A percentile compares a stretch with the other conserved stretches of the same genome.
Evolutionary conservation across 2,113 vertebrate genomes (phyloP).

Genomic region (Pagrus major): DNA sequence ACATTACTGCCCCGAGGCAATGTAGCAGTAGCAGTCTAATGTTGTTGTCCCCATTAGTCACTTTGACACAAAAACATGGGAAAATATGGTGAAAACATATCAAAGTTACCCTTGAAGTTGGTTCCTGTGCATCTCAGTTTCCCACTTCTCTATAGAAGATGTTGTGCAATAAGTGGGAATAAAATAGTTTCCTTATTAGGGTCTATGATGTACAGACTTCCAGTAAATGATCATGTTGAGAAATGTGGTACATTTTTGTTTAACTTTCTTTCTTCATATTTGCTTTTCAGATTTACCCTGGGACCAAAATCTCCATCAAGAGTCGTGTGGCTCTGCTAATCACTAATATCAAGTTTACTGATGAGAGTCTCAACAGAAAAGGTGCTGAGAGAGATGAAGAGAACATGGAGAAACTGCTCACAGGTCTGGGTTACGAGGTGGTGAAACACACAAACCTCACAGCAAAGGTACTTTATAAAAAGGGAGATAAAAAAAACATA

Average conservation of each 20-base stretch:
- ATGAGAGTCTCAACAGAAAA: not conserved
- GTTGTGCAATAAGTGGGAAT: not conserved
- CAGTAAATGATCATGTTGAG: not conserved
- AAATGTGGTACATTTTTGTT: not conserved
- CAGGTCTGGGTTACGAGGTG: constrained; percentile 80
- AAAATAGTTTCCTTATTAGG: not conserved
- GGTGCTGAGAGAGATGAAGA: constrained; percentile 84
- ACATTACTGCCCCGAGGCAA: too few relatives aligned
- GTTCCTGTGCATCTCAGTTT: not conserved
- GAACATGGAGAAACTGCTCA: constrained; percentile 80
- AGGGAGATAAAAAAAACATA: not conserved
- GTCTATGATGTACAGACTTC: not conserved
- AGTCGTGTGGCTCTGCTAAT: constrained; percentile 86
- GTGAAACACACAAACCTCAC: constrained; percentile 77
- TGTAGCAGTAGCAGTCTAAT: too few relatives aligned
- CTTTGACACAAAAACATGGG: too few relatives aligned
- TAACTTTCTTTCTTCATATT: not conserved
- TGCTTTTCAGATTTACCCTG: constrained; percentile 80
- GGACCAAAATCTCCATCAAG: not conserved
- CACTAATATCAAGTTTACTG: constrained; percentile 84
- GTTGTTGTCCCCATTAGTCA: too few relatives aligned
- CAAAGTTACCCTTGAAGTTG: too few relatives aligned
- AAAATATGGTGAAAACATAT: too few relatives aligned
- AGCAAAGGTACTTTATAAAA: constrained; percentile 76
- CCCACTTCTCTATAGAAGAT: not conserved